phyloP scores from a whole-genome alignment of 2,888 invertebrate genomes.

The Sthenelais limicola region DNA sequence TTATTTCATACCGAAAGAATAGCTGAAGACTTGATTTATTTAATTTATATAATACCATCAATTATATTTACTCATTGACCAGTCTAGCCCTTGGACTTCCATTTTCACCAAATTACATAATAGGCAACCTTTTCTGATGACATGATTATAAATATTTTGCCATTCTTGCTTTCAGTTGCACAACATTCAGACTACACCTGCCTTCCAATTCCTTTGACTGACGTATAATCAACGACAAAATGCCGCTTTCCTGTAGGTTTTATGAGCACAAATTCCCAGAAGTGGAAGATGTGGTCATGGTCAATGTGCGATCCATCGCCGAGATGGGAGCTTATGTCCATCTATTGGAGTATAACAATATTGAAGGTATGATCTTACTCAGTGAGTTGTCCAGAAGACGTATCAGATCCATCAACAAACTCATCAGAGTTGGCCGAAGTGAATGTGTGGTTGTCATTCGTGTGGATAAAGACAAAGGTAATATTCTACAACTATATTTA shows the following conservation, averaged over 20 bases:
- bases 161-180: too few relatives aligned
- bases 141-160: too few relatives aligned
- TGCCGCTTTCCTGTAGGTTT: slow-evolving; percentile 67
- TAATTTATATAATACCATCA: too few relatives aligned
- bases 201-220: too few relatives aligned
- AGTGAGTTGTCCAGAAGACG: slow-evolving; percentile 98
- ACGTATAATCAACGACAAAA: slow-evolving; percentile 42
- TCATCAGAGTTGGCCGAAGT: slow-evolving; percentile 97
- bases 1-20: too few relatives aligned
- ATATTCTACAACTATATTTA: too few relatives aligned
- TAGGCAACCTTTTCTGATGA: too few relatives aligned
- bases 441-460: slow-evolving; percentile 99
- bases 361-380: slow-evolving; percentile 97
- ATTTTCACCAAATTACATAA: too few relatives aligned
- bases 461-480: slow-evolving; percentile 99
- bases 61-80: too few relatives aligned
- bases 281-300: slow-evolving; percentile 99
- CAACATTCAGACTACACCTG: too few relatives aligned
- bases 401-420: slow-evolving; percentile 99
- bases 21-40: too few relatives aligned
- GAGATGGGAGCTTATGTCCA: slow-evolving; percentile 99
- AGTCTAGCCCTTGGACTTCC: too few relatives aligned
- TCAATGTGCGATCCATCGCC: slow-evolving; percentile 95
- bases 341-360: slow-evolving; percentile 97
- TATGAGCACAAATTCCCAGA: slow-evolving; percentile 55